Conservation (phyloP, 2,113 vertebrate genomes). For the Vulpes ferrilata region DNA sequence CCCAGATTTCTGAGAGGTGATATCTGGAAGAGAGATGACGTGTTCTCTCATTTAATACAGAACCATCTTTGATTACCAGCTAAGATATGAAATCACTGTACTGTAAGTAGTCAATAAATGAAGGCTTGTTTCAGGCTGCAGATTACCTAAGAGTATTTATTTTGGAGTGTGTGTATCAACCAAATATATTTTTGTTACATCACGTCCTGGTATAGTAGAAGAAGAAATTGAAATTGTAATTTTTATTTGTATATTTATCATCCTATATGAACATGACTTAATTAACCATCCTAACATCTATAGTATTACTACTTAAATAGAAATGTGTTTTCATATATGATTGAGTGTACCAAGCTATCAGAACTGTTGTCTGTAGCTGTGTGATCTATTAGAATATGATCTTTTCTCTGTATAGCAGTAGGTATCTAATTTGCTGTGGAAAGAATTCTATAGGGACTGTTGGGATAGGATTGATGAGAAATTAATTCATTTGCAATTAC, state of each 20-base stretch:
- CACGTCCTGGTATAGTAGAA: constrained; percentile 25
- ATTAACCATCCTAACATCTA: not conserved
- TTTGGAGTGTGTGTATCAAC: constrained; percentile 58
- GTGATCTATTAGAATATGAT: not conserved
- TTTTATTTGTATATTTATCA: constrained; percentile 5
- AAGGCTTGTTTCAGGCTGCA: constrained; percentile 68
- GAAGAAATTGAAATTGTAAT: not conserved
- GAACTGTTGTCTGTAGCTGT: not conserved
- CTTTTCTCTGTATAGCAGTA: not conserved
- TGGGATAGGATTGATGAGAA: not conserved
- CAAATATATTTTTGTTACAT: constrained; percentile 48
- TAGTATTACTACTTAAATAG: not conserved
- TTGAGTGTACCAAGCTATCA: not conserved
- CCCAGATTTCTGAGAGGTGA: constrained; percentile 39
- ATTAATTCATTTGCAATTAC: not conserved
- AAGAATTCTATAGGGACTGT: not conserved
- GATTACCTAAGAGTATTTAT: constrained; percentile 74
- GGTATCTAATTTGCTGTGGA: not conserved
- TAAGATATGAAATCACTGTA: constrained; percentile 63
- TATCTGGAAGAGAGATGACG: constrained; percentile 38
- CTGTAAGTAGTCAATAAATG: constrained; percentile 78
- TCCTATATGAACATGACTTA: not conserved
- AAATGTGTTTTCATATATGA: not conserved
- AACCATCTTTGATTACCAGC: constrained; percentile 63
- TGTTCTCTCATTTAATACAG: constrained; percentile 48